Evolutionary conservation across 2,888 invertebrate species (phyloP).

Genomic region (Lasioglossum malachurum): DNA sequence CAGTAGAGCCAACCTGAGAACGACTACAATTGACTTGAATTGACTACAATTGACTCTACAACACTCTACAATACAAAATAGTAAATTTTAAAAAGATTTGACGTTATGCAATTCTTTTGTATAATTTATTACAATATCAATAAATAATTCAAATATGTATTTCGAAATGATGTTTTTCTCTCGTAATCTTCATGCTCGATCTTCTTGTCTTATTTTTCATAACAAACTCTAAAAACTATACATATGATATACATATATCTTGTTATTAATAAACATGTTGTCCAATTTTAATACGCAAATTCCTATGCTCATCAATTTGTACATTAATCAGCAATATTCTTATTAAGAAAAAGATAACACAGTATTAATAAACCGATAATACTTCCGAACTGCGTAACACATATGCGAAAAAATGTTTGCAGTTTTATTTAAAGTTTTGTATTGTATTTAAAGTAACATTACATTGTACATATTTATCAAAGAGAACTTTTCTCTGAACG

Average conservation of each 20-base stretch:
- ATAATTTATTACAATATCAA: not conserved
- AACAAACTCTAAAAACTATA: not conserved
- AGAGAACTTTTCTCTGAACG: constrained; percentile 14
- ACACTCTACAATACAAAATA: not conserved
- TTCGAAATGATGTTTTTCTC: not conserved
- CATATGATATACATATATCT: too few species aligned
- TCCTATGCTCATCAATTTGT: not conserved
- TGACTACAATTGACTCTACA: too few species aligned
- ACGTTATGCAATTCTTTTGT: not conserved
- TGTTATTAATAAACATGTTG: not conserved
- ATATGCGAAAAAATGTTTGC: too few species aligned
- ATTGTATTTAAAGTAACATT: constrained; percentile 34
- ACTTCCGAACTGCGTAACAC: constrained; percentile 10
- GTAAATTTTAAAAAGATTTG: not conserved
- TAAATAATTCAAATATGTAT: not conserved
- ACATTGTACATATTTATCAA: constrained; percentile 12
- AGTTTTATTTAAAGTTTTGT: constrained; percentile 29
- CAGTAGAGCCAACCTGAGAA: constrained; percentile 31
- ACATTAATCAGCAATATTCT: constrained; percentile 16
- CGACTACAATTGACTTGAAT: too few species aligned
- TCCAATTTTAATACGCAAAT: not conserved
- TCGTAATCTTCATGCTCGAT: not conserved
- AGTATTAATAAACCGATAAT: constrained; percentile 43
- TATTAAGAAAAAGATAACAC: constrained; percentile 39
- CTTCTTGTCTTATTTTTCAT: not conserved